Percentiles rank a stretch among this genome's conserved stretches.
These are phyloP conservation scores for Trochalopteron elliotii DNA, from an alignment of 2,113 vertebrate species.

Conservation along the genomic window DNA sequence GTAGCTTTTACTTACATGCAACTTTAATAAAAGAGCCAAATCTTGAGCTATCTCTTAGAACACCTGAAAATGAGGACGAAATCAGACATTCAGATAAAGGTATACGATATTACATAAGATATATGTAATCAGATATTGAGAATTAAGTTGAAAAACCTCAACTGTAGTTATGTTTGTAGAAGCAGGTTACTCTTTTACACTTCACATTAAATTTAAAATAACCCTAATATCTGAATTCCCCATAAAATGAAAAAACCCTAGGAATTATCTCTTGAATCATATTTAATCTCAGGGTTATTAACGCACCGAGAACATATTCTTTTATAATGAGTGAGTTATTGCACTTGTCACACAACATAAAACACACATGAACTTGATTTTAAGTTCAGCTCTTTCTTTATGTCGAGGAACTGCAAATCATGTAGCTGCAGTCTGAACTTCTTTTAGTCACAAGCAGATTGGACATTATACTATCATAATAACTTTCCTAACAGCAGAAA, in stretches of 20 bases:
- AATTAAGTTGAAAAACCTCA: neutral
- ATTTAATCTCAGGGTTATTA: neutral
- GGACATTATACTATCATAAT: neutral
- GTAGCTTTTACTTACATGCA: constrained; percentile 82
- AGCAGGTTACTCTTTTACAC: neutral
- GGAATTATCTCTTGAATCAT: neutral
- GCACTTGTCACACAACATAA: neutral
- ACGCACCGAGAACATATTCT: neutral
- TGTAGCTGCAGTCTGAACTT: neutral
- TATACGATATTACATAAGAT: neutral
- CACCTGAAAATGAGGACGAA: constrained; percentile 73
- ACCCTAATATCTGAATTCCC: neutral
- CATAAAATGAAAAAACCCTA: neutral
- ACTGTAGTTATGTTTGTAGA: neutral
- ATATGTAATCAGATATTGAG: neutral
- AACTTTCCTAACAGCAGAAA: neutral
- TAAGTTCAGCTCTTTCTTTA: neutral
- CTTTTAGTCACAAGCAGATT: neutral
- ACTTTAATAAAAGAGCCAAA: constrained; percentile 87
- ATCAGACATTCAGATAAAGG: neutral
- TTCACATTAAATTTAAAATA: accelerated
- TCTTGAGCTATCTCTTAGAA: constrained; percentile 78
- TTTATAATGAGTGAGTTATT: neutral
- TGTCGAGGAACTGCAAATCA: neutral
- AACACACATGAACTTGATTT: neutral